Percentiles rank a stretch among this genome's conserved stretches.
Evolutionary conservation across 30 jellyfish, hydroid and myxozoan genomes (phyloP).

Genomic region (Hydractinia symbiolongicarpus): DNA sequence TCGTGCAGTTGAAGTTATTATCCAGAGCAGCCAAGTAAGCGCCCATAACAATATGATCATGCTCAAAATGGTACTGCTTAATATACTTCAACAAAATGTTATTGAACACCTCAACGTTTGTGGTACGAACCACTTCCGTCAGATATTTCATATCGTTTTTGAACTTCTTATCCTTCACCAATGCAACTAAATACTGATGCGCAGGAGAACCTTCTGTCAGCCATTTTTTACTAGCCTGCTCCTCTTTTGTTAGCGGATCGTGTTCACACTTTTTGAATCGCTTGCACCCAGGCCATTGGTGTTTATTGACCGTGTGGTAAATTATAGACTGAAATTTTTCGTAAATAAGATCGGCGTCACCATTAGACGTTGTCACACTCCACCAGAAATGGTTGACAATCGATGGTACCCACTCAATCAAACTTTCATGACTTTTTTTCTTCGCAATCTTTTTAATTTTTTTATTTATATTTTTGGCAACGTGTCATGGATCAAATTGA

Average conservation of each 20-base stretch:
- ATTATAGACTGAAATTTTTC: slow-evolving; percentile 1
- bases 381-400: slow-evolving; percentile 10
- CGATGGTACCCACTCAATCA: slow-evolving; percentile 14
- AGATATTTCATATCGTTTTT: background rate
- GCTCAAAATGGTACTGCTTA: slow-evolving; percentile 8
- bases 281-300: slow-evolving; percentile 14
- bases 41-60: background rate
- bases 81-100: background rate
- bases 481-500: no score
- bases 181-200: background rate
- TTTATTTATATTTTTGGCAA: no score
- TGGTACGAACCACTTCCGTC: background rate
- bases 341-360: background rate
- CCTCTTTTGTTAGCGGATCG: background rate
- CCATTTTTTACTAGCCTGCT: background rate
- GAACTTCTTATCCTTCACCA: background rate
- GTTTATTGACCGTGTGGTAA: slow-evolving; percentile 10
- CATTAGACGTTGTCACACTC: slow-evolving; percentile 7
- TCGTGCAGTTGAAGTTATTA: background rate
- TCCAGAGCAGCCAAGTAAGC: slow-evolving; percentile 6
- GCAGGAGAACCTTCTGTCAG: slow-evolving; percentile 5
- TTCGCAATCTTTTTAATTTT: no score
- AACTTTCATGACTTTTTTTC: no score
- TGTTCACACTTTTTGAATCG: slow-evolving; percentile 9
- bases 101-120: background rate